phyloP scores from a whole-genome alignment of 2,113 vertebrate species.

The Aegotheles bennettii region DNA sequence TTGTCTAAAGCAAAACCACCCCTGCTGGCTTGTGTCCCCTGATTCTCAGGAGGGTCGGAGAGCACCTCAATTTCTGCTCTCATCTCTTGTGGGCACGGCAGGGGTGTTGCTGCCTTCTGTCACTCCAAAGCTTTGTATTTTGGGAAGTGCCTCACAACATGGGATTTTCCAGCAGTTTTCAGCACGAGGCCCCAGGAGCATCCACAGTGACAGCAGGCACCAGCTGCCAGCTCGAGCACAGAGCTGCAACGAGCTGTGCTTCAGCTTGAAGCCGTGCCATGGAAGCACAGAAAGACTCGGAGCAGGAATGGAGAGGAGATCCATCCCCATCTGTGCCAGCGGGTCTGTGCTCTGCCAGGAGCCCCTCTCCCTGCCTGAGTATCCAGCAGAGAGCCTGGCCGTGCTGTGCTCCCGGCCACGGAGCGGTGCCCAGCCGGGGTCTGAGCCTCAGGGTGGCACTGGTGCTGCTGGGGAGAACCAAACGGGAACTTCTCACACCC shows the following conservation, averaged over 20 bases:
- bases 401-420: too few relatives aligned
- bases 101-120: background rate
- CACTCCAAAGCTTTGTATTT: background rate
- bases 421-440: too few relatives aligned
- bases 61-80: background rate
- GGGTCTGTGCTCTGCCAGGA: too few relatives aligned
- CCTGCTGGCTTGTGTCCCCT: rapidly evolving
- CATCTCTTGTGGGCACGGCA: background rate
- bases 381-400: too few relatives aligned
- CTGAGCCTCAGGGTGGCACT: too few relatives aligned
- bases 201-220: too few relatives aligned
- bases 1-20: background rate
- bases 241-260: rapidly evolving
- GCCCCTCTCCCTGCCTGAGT: too few relatives aligned
- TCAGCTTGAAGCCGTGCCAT: rapidly evolving
- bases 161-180: background rate
- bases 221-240: background rate
- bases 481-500: background rate
- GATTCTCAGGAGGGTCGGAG: background rate
- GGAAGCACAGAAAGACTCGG: background rate
- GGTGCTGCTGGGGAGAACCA: background rate
- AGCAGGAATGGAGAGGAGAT: too few relatives aligned
- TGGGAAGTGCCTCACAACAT: background rate
- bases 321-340: too few relatives aligned
- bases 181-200: rapidly evolving